phyloP scores from a whole-genome alignment of 2,888 invertebrate species.

The Hydrotaea diabolus region DNA sequence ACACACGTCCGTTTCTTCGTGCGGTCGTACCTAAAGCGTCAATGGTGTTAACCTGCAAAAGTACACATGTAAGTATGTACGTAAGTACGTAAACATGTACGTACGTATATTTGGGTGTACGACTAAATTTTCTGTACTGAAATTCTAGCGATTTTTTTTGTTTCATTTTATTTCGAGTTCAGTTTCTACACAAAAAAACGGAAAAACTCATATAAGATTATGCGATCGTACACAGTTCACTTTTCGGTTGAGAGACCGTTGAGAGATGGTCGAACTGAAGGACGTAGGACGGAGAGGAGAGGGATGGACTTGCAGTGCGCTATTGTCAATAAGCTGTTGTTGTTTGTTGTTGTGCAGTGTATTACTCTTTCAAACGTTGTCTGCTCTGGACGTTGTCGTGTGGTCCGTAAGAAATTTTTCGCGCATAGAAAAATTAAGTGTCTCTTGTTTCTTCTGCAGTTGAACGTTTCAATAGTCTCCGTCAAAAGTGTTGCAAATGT shows the following conservation, averaged over 20 bases:
- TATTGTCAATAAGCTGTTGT: slow-evolving; percentile 38
- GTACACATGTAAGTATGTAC: too few species aligned
- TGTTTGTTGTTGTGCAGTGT: slow-evolving; percentile 39
- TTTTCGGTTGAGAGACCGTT: slow-evolving; percentile 7
- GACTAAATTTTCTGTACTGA: slow-evolving; percentile 23
- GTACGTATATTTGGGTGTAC: not conserved
- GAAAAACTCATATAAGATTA: slow-evolving; percentile 19
- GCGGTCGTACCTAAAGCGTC: not conserved
- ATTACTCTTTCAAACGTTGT: slow-evolving; percentile 67
- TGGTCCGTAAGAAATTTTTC: slow-evolving; percentile 20
- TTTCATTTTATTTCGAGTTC: slow-evolving; percentile 4
- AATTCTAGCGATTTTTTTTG: slow-evolving; percentile 18
- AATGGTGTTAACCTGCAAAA: too few species aligned
- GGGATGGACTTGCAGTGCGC: not conserved
- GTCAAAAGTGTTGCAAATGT: slow-evolving; percentile 16
- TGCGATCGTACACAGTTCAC: slow-evolving; percentile 19
- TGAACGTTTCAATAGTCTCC: slow-evolving; percentile 6
- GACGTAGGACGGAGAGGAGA: not conserved
- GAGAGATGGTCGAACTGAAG: not conserved
- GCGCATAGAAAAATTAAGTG: slow-evolving; percentile 28
- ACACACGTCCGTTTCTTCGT: not conserved
- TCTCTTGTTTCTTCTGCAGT: not conserved
- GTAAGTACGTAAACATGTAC: not conserved
- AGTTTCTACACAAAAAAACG: not conserved
- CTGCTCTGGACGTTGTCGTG: slow-evolving; percentile 56